A percentile compares a stretch with the other conserved stretches of the same genome.
These are phyloP conservation scores for Lobophora halterata DNA, from an alignment of 2,888 invertebrate genomes.

Conservation along the genomic window DNA sequence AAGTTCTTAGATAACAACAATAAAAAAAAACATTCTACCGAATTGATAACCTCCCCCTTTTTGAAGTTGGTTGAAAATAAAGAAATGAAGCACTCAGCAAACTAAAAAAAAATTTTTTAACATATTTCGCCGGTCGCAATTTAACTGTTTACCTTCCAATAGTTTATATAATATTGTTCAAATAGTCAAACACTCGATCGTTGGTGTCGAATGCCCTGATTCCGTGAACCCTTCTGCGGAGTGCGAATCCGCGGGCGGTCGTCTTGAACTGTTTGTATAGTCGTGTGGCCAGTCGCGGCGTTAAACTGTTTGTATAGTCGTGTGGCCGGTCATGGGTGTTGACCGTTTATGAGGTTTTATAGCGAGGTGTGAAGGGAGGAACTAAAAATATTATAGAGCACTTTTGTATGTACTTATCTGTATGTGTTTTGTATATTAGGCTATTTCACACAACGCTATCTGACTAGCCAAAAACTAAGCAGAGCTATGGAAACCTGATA, in stretches of 20 bases:
- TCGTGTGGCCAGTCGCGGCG: conserved; percentile 39
- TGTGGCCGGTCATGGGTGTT: conserved; percentile 36
- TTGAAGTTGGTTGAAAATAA: too few relatives aligned
- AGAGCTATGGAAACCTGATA: too few relatives aligned
- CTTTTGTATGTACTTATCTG: too few relatives aligned
- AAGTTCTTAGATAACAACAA: too few relatives aligned
- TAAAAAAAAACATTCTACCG: too few relatives aligned
- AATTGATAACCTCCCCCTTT: too few relatives aligned
- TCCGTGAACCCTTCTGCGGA: conserved; percentile 46
- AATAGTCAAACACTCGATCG: conserved; percentile 22
- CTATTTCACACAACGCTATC: too few relatives aligned
- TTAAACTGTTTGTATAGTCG: conserved; percentile 39
- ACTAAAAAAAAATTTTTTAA: conserved; percentile 1
- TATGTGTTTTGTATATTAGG: too few relatives aligned
- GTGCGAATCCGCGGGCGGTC: conserved; percentile 51
- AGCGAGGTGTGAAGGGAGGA: conserved; percentile 11
- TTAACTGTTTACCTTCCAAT: conserved; percentile 38
- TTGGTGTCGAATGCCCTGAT: conserved; percentile 41
- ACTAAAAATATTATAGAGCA: neutral
- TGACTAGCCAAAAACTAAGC: too few relatives aligned
- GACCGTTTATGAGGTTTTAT: conserved; percentile 22
- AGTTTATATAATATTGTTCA: too few relatives aligned
- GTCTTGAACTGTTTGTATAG: conserved; percentile 47
- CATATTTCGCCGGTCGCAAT: conserved; percentile 27
- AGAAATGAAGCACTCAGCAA: too few relatives aligned